Base-by-base conservation (phyloP, 37 sponge, comb jelly and placozoan genomes). In the Spongilla lacustris region DNA sequence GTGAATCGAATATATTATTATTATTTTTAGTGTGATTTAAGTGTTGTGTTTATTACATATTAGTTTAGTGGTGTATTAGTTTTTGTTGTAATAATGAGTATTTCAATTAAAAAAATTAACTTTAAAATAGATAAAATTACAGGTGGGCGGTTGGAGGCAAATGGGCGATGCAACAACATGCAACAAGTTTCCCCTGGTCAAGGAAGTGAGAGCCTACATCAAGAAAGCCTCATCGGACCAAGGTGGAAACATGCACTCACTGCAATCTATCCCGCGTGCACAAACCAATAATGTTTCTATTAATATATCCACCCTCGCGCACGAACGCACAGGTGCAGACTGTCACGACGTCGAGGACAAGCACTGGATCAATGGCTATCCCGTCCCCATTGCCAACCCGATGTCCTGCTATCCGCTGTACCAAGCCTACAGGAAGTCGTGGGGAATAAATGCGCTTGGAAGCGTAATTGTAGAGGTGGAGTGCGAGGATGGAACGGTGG, bases 361-460 rank as follows among this genome's bases (percentile, higher is more conserved):
- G 34, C 96, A 95, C 87, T 95, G 96, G 96, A 95, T 95, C 74
- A 87, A 90, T 75, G 96, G 96, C 37, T 81, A 84, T 85, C 93
- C 93, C 26, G 84, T 83, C 5, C 96, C 96, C 0, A 78, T 95
- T 31, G 88, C 96, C 66, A 90, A 93, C 67, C 96, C 96, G 0
- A 95, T 95, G 96, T 89, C 96, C 0, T 0, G n/a, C 19, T 87
- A 93, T 58, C 88, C 85, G 4, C 86, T 79, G 73, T 95, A 95
- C 85, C 79, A 86, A 24, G 76, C 49, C 48, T 73, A 85, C 71
- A 82, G 93, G 19, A 93, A 87, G 79, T 89, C 93, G 13, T 95
- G 96, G 96, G 96, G 96, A 4, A 95, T 95, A 66, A 90, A 93
- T 66, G 96, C 96, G 10, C 78, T 95, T 27, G 96, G 96, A 19